Conservation (phyloP, 2,888 invertebrate species). For the Aspidiotus rigidus region DNA sequence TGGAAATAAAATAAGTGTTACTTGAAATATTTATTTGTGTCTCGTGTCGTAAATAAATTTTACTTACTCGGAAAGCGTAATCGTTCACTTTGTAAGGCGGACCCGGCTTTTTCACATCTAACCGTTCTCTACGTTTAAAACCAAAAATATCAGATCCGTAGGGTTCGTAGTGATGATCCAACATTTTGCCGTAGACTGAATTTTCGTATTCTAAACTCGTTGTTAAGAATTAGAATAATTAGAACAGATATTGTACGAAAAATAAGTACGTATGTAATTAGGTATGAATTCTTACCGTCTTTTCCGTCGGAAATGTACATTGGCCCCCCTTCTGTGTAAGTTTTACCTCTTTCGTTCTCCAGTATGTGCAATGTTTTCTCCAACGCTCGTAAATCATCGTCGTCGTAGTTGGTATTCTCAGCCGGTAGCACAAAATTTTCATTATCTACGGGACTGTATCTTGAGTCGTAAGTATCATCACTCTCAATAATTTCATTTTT, state of each 20-base stretch:
- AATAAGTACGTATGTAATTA: background rate
- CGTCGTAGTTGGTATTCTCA: slow-evolving; percentile 7
- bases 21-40: too few species aligned
- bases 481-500: background rate
- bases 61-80: slow-evolving; percentile 45
- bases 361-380: slow-evolving; percentile 7
- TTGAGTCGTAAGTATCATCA: background rate
- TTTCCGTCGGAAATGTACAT: slow-evolving; percentile 14
- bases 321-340: slow-evolving; percentile 21
- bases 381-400: slow-evolving; percentile 12
- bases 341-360: slow-evolving; percentile 4
- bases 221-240: background rate
- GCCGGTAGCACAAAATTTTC: too few species aligned
- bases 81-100: slow-evolving; percentile 66
- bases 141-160: slow-evolving; percentile 44
- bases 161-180: slow-evolving; percentile 1
- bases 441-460: background rate
- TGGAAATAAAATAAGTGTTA: too few species aligned
- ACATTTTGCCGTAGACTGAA: slow-evolving; percentile 19
- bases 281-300: background rate
- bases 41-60: too few species aligned
- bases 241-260: background rate
- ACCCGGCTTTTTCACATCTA: slow-evolving; percentile 92
- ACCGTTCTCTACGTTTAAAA: slow-evolving; percentile 77
- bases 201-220: slow-evolving; percentile 17